These are phyloP conservation scores for Acanthurus tractus DNA, from an alignment of 2,797 vertebrate genomes.

Conservation along the genomic window DNA sequence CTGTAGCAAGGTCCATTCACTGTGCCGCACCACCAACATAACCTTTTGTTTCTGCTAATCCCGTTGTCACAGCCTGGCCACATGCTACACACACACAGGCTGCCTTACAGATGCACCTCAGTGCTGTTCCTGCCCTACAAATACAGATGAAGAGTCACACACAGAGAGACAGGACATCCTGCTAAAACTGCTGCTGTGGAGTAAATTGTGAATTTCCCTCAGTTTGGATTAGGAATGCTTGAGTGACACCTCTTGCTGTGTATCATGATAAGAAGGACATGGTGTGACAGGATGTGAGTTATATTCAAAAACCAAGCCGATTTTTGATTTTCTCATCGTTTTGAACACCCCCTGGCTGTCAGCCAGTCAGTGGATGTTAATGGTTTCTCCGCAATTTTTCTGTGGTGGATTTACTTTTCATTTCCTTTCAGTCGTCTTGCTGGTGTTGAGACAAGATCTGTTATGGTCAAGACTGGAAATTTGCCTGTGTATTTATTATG, in stretches of 20 bases:
- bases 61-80: conserved; percentile 54
- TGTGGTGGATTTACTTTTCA: conserved; percentile 21
- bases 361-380: conserved; percentile 3
- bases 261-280: conserved; percentile 36
- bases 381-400: background rate
- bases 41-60: conserved; percentile 78
- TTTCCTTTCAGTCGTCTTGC: background rate
- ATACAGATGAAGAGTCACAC: conserved; percentile 37
- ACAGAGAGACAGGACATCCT: conserved; percentile 43
- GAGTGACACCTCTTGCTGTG: conserved; percentile 36
- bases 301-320: conserved; percentile 9
- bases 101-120: conserved; percentile 28
- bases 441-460: background rate
- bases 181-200: conserved; percentile 27
- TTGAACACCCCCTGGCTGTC: background rate
- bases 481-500: background rate
- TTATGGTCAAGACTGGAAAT: conserved; percentile 13
- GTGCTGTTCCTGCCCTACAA: conserved; percentile 21
- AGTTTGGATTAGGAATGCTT: conserved; percentile 48
- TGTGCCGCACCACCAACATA: conserved; percentile 41
- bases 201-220: conserved; percentile 5
- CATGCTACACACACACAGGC: conserved; percentile 21
- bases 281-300: conserved; percentile 8
- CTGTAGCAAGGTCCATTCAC: conserved; percentile 44
- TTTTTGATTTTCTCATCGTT: conserved; percentile 35